Evolutionary conservation across 2,888 invertebrate genomes (phyloP), one percentile per base, ranked within the genome.

Genomic region (Andrena bicolor): DNA sequence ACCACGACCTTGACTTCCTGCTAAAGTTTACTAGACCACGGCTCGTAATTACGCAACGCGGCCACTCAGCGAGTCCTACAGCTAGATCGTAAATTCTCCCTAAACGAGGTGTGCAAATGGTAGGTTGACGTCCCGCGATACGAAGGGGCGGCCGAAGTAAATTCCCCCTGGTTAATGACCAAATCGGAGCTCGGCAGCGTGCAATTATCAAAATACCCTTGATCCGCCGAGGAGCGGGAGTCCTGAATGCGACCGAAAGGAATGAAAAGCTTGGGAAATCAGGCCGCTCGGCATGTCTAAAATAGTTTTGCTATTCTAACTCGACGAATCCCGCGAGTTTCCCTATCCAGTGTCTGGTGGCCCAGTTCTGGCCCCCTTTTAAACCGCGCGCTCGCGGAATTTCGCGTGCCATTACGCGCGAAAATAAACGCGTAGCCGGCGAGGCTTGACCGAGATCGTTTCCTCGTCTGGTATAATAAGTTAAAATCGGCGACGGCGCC

Each of bases 1-100:
- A 70, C 66, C 41, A 5, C 80, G 83, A 81, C 87, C 87, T 87
- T 87, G 87, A 83, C 78, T 81, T 70, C 66, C 49, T 64, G 68
- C 64, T 72, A 74, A 83, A 81, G 72, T 85, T 85, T 74, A 74
- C 53, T 58, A 74, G 75, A 66, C 73, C 63, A 66, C 56, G 60
- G 73, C 72, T 78, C 63, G 60, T 73, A 58, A 80, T 73, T 84
- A 86, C 74, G 86, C 76, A 86, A 86, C 70, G 28, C 68, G 26
- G 26, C 56, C 69, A 28, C 71, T 56, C 48, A n/a, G 53, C 35
- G 58, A 72, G 32, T 49, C 64, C 81, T 71, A 84, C 76, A 79
- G 77, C 65, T 51, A 71, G 84, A 76, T 86, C 86, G 83, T 85
- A 86, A 84, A 82, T 80, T 77, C 65, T 26, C 49, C 74, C 76